phyloP scores from a whole-genome alignment of 2,797 vertebrate genomes.

The Epinephelus coioides region DNA sequence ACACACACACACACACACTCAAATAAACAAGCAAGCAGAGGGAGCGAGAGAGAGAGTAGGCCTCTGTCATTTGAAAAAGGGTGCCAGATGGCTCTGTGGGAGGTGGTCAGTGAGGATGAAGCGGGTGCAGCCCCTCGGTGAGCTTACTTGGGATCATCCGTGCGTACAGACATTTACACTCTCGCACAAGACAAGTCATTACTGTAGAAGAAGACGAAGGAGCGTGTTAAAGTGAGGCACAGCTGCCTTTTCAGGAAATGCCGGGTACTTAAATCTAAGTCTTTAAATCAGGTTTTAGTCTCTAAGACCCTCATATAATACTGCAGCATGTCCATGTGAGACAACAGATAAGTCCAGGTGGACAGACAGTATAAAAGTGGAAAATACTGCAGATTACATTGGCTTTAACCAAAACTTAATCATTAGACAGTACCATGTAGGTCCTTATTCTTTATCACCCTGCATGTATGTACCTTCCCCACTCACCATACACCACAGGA shows the following conservation, averaged over 20 bases:
- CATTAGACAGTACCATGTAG: not conserved
- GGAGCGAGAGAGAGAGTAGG: conserved; percentile 31
- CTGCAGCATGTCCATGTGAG: not conserved
- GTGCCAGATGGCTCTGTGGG: conserved; percentile 77
- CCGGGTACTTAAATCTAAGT: conserved; percentile 18
- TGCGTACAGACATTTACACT: conserved; percentile 57
- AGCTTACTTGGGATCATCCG: conserved; percentile 75
- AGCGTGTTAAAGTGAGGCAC: conserved; percentile 12
- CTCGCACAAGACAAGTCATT: conserved; percentile 54
- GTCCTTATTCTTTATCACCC: not conserved
- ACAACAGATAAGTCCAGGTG: not conserved
- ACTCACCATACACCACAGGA: not conserved
- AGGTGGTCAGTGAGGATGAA: conserved; percentile 75
- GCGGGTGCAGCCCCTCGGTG: conserved; percentile 62
- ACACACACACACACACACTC: conserved; percentile 14
- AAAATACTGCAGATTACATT: not conserved
- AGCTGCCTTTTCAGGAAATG: conserved; percentile 41
- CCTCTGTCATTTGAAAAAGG: conserved; percentile 49
- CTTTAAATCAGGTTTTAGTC: conserved; percentile 43
- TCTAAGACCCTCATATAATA: not conserved
- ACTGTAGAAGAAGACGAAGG: conserved; percentile 25
- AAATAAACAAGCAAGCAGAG: conserved; percentile 43
- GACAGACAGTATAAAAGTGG: not conserved
- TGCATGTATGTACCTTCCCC: not conserved
- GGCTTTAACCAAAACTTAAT: not conserved